Conservation (phyloP, 2,888 invertebrate species). For the Bhutanitis thaidina region DNA sequence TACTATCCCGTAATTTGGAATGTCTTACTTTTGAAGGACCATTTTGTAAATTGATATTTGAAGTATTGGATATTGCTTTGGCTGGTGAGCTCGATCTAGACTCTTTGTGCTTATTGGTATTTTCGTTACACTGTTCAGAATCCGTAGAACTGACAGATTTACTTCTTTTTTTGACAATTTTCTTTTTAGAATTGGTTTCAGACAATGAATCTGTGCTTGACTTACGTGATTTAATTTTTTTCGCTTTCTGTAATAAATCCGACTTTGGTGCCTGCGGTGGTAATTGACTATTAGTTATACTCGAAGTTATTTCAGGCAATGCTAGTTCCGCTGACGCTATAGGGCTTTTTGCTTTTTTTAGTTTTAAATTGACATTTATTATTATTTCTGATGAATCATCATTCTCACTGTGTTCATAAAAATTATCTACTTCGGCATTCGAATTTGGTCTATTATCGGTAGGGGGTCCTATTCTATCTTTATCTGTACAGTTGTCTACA, state of each 20-base stretch:
- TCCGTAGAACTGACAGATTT: conserved; percentile 71
- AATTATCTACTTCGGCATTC: conserved; percentile 35
- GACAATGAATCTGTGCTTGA: conserved; percentile 61
- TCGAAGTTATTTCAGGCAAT: conserved; percentile 61
- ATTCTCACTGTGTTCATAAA: conserved; percentile 59
- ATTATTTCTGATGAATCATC: conserved; percentile 66
- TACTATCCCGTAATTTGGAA: conserved; percentile 65
- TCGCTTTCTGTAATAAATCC: conserved; percentile 52
- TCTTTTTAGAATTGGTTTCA: conserved; percentile 59
- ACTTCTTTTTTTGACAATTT: conserved; percentile 60
- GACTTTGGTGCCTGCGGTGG: conserved; percentile 74
- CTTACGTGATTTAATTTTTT: conserved; percentile 63
- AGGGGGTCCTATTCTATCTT: conserved; percentile 32
- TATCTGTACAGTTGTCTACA: conserved; percentile 40
- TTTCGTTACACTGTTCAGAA: conserved; percentile 57
- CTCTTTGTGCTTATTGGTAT: conserved; percentile 38
- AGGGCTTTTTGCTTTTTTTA: conserved; percentile 60
- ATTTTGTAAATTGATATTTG: conserved; percentile 42
- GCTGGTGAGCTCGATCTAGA: conserved; percentile 29
- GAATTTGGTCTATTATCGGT: conserved; percentile 31
- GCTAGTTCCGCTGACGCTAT: conserved; percentile 47
- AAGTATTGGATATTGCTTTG: conserved; percentile 37
- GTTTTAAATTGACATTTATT: conserved; percentile 69
- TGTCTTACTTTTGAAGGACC: conserved; percentile 52
- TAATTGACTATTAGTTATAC: conserved; percentile 61